phyloP scores from a whole-genome alignment of 1,140 invertebrate species.

The Agraylea sexmaculata region DNA sequence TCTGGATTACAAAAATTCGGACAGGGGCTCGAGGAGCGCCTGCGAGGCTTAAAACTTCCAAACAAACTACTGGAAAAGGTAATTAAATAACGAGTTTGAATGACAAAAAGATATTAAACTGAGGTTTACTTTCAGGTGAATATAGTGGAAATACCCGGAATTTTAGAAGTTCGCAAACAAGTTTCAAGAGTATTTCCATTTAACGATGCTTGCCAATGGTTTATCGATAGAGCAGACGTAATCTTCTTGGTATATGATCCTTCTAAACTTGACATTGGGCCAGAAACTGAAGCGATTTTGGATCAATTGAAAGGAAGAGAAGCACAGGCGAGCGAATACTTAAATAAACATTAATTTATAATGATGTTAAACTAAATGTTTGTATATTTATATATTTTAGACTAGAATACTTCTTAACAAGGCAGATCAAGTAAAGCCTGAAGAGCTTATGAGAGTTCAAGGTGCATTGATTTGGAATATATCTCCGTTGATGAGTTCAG shows the following conservation, averaged over 20 bases:
- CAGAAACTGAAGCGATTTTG: constrained; percentile 86
- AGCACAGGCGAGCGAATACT: constrained; percentile 47
- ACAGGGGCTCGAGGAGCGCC: constrained; percentile 78
- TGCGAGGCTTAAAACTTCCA: constrained; percentile 70
- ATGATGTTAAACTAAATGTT: too few species aligned
- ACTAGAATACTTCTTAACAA: constrained; percentile 89
- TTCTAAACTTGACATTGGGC: constrained; percentile 86
- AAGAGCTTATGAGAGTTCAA: constrained; percentile 86
- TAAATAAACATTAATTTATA: constrained; percentile 1
- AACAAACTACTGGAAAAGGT: constrained; percentile 84
- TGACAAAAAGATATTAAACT: constrained; percentile 3
- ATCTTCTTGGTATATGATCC: constrained; percentile 94
- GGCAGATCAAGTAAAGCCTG: constrained; percentile 83
- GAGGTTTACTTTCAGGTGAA: constrained; percentile 59
- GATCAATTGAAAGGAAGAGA: constrained; percentile 88
- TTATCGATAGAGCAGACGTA: constrained; percentile 85
- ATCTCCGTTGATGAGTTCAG: constrained; percentile 84
- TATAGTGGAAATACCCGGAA: constrained; percentile 92
- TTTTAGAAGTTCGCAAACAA: constrained; percentile 86
- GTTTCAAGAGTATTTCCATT: constrained; percentile 87
- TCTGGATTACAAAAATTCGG: constrained; percentile 90
- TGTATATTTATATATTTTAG: constrained; percentile 35
- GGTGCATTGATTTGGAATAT: constrained; percentile 93
- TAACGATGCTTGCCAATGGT: constrained; percentile 94
- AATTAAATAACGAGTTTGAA: constrained; percentile 16